A percentile compares a stretch with the other conserved stretches of the same genome.
Evolutionary conservation across 2,888 invertebrate genomes (phyloP).

Genomic region (Rhamphomyia laevipes): DNA sequence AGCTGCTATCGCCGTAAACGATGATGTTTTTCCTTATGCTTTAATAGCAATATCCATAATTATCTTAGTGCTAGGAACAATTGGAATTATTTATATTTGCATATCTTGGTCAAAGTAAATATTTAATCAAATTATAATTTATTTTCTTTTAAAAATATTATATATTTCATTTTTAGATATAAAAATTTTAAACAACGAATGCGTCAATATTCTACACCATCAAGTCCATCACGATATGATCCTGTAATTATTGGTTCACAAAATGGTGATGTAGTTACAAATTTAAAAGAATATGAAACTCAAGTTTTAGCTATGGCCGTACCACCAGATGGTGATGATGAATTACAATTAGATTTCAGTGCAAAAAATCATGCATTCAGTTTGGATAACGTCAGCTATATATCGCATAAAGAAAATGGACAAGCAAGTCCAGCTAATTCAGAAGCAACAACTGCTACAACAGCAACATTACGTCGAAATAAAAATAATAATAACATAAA

Average conservation of each 20-base stretch:
- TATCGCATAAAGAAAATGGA: conserved; percentile 70
- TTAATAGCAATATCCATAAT: conserved; percentile 78
- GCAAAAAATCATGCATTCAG: conserved; percentile 79
- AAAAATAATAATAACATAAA: conserved; percentile 33
- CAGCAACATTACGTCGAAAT: conserved; percentile 44
- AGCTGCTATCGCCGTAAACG: conserved; percentile 44
- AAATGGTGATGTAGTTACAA: conserved; percentile 40
- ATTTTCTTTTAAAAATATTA: neutral
- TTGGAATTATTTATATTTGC: conserved; percentile 86
- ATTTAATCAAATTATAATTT: neutral
- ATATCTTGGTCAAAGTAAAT: conserved; percentile 84
- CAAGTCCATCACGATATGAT: conserved; percentile 53
- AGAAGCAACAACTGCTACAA: conserved; percentile 70
- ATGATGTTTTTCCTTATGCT: conserved; percentile 76
- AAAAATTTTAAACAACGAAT: conserved; percentile 78
- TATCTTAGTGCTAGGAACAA: conserved; percentile 75
- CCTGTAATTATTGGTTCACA: conserved; percentile 45
- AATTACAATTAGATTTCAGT: conserved; percentile 75
- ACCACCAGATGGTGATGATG: conserved; percentile 70
- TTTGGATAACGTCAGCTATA: conserved; percentile 78
- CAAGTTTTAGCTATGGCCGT: conserved; percentile 90
- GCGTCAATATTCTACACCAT: conserved; percentile 58
- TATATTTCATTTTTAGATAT: conserved; percentile 48
- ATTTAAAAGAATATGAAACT: conserved; percentile 87
- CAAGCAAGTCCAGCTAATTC: conserved; percentile 69